Evolutionary conservation across 2,888 invertebrate genomes (phyloP).

Genomic region (Thymelicus sylvestris): DNA sequence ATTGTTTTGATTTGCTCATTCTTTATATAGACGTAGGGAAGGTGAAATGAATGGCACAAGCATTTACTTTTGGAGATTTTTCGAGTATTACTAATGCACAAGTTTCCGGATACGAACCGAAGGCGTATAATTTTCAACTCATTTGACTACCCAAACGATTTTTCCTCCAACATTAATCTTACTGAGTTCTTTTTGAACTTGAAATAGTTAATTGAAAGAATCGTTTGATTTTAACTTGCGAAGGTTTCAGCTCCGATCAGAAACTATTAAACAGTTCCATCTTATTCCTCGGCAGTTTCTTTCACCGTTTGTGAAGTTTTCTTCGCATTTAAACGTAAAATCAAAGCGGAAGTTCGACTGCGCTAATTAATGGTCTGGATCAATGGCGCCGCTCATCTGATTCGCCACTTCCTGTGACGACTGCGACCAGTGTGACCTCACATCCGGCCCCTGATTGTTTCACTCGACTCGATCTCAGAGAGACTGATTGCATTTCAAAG

Average conservation of each 20-base stretch:
- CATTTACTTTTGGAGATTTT: no score
- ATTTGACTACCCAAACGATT: no score
- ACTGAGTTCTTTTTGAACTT: no score
- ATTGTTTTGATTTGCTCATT: background rate
- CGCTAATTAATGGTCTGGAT: slow-evolving; percentile 3
- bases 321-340: background rate
- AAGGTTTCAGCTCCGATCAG: background rate
- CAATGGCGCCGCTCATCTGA: slow-evolving; percentile 5
- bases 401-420: slow-evolving; percentile 6
- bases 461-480: background rate
- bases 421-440: background rate
- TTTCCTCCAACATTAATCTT: no score
- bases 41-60: no score
- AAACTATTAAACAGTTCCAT: no score
- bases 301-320: background rate
- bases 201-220: no score
- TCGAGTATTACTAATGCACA: no score
- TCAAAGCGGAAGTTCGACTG: background rate
- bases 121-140: no score
- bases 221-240: no score
- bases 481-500: slow-evolving; percentile 5
- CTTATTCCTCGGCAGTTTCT: no score
- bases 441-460: slow-evolving; percentile 8
- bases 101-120: no score
- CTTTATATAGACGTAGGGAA: background rate